Evolutionary conservation across 2,888 invertebrate species (phyloP).

Genomic region (Hofmannophila pseudospretella): DNA sequence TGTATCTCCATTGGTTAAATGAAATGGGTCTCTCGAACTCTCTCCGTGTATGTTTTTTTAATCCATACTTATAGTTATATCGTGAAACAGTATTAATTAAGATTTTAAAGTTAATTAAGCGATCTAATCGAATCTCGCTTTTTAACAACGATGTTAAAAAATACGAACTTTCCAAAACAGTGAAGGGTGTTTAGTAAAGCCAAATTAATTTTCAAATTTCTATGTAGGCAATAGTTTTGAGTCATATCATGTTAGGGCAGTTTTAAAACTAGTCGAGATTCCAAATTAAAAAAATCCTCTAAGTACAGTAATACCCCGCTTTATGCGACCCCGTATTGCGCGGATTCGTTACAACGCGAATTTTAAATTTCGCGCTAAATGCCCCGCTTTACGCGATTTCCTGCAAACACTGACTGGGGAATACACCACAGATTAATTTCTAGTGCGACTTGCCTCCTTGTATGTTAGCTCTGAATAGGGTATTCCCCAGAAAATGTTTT

Average conservation of each 20-base stretch:
- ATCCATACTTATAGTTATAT: constrained; percentile 31
- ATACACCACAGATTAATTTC: too few species aligned
- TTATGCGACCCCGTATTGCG: too few species aligned
- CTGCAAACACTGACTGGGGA: too few species aligned
- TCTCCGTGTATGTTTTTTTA: constrained; percentile 41
- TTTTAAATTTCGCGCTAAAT: too few species aligned
- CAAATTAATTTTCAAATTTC: constrained; percentile 42
- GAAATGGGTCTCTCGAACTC: constrained; percentile 23
- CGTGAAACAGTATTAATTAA: constrained; percentile 52
- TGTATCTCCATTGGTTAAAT: constrained; percentile 13
- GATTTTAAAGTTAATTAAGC: constrained; percentile 34
- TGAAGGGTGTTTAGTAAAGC: constrained; percentile 39
- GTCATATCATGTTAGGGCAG: constrained; percentile 60
- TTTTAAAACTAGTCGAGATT: too few species aligned
- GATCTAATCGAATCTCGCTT: constrained; percentile 27
- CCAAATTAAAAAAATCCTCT: too few species aligned
- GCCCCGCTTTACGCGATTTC: too few species aligned
- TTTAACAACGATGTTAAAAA: constrained; percentile 25
- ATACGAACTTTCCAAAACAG: constrained; percentile 2
- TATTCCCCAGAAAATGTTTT: too few species aligned
- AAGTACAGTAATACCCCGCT: too few species aligned
- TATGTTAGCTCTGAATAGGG: too few species aligned
- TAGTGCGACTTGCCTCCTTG: too few species aligned
- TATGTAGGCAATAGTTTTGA: constrained; percentile 58
- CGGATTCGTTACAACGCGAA: too few species aligned